Evolutionary conservation across 30 jellyfish, hydroid and myxozoan species (phyloP).

Genomic region (Hydra vulgaris): DNA sequence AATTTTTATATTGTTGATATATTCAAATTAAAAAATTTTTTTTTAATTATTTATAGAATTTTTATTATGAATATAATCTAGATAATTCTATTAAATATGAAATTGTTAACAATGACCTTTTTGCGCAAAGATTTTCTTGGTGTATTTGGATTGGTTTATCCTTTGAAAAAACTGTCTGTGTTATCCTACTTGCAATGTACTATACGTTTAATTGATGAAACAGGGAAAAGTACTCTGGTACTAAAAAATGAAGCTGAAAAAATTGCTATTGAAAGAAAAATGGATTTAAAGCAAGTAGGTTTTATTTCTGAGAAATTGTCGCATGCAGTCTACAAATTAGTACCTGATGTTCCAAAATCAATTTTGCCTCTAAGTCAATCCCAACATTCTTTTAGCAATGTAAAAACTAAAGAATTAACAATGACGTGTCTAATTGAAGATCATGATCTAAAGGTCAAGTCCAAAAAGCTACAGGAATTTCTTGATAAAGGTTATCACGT

Average conservation of each 20-base stretch:
- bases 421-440: constrained; percentile 19
- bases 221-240: constrained; percentile 43
- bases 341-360: neutral
- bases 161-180: neutral
- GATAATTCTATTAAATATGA: neutral
- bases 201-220: constrained; percentile 53
- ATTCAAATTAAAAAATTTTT: no score
- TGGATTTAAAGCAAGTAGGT: constrained; percentile 28
- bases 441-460: constrained; percentile 24
- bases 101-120: neutral
- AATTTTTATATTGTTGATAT: no score
- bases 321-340: constrained; percentile 4
- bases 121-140: neutral
- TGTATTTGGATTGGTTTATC: neutral
- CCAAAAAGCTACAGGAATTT: constrained; percentile 21
- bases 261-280: constrained; percentile 30
- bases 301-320: neutral
- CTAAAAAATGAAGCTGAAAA: constrained; percentile 33
- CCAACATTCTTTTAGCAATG: neutral
- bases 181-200: neutral
- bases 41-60: no score
- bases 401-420: constrained; percentile 12
- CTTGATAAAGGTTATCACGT: constrained; percentile 15
- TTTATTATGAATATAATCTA: no score
- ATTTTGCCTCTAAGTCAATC: neutral